Evolutionary conservation across 2,797 vertebrate genomes (phyloP).

Genomic region (Chanos chanos): DNA sequence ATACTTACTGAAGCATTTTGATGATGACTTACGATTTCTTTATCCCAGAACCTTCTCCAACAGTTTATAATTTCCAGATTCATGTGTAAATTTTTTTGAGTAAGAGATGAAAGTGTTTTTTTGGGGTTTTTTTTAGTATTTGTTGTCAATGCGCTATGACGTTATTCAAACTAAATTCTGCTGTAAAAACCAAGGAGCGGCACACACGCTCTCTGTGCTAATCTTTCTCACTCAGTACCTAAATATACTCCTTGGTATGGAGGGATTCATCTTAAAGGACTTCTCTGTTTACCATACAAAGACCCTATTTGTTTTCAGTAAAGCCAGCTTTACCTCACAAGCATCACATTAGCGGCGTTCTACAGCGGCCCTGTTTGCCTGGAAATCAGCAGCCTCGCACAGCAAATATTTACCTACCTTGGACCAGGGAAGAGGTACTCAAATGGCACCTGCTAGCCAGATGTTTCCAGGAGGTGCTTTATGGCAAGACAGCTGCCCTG

Average conservation of each 20-base stretch:
- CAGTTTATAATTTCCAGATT: too few relatives aligned
- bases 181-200: too few relatives aligned
- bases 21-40: too few relatives aligned
- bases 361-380: conserved; percentile 45
- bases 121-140: too few relatives aligned
- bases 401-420: conserved; percentile 56
- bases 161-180: too few relatives aligned
- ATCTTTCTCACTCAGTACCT: background rate
- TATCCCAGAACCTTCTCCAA: too few relatives aligned
- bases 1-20: too few relatives aligned
- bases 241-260: background rate
- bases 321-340: background rate
- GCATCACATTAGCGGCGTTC: conserved; percentile 13
- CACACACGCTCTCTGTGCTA: background rate
- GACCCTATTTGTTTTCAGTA: background rate
- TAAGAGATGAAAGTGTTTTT: too few relatives aligned
- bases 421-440: conserved; percentile 47
- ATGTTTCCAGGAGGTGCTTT: conserved; percentile 47
- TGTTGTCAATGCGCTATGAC: too few relatives aligned
- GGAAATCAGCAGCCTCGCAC: conserved; percentile 60
- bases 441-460: conserved; percentile 54
- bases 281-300: background rate
- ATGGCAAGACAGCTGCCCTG: conserved; percentile 10
- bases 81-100: too few relatives aligned
- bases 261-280: background rate